Conservation (phyloP, 92 coral and sea anemone species). For the Siderastrea siderea region DNA sequence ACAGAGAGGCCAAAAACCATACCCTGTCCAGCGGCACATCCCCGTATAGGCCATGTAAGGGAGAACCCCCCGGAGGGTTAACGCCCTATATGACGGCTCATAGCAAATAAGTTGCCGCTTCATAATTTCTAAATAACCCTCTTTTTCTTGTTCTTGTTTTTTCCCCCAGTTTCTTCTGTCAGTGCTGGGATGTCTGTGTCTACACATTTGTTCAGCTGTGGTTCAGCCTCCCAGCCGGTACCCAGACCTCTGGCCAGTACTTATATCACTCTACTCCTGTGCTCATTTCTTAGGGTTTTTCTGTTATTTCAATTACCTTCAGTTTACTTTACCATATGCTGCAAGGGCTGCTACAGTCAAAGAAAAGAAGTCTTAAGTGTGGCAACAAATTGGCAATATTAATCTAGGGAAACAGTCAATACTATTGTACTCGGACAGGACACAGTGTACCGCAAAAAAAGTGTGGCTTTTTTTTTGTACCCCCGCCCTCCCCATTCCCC, state of each 20-base stretch:
- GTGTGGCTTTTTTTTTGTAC: no score
- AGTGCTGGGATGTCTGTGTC: slow-evolving; percentile 70
- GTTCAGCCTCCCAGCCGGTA: slow-evolving; percentile 80
- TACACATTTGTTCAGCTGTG: slow-evolving; percentile 74
- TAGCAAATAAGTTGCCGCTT: background rate
- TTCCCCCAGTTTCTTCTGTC: slow-evolving; percentile 82
- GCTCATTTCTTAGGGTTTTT: slow-evolving; percentile 84
- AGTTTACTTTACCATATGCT: slow-evolving; percentile 78
- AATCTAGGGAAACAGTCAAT: no score
- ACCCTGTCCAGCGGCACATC: no score
- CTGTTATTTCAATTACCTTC: slow-evolving; percentile 83
- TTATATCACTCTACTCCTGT: slow-evolving; percentile 90
- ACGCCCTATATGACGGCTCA: no score
- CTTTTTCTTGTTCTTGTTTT: background rate
- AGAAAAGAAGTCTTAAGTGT: slow-evolving; percentile 29
- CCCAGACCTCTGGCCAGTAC: slow-evolving; percentile 95
- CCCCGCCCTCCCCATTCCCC: no score
- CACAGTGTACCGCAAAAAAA: no score
- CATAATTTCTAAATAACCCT: background rate
- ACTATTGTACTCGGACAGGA: no score
- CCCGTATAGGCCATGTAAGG: no score
- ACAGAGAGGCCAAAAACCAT: no score
- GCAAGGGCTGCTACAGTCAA: slow-evolving; percentile 21
- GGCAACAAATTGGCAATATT: no score
- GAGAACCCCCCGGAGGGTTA: no score